A percentile compares a stretch with the other conserved stretches of the same genome.
phyloP scores from a whole-genome alignment of 2,797 vertebrate genomes.

The Crotalus adamanteus region DNA sequence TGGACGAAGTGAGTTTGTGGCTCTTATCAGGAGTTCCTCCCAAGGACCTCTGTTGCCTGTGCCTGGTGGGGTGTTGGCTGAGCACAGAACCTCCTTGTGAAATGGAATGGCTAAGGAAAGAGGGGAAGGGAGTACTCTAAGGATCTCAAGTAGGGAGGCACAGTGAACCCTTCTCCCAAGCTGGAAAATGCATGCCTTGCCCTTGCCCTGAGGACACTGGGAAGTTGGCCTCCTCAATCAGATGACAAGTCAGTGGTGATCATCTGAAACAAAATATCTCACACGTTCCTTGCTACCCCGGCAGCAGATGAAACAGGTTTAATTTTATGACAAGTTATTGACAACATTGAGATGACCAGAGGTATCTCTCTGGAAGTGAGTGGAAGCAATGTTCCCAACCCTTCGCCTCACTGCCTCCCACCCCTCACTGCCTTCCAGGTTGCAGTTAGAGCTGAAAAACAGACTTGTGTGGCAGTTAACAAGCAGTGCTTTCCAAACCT shows the following conservation, averaged over 20 bases:
- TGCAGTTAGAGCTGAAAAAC: background rate
- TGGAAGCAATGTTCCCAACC: background rate
- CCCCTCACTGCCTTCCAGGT: background rate
- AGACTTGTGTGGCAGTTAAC: background rate
- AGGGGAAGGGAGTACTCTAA: background rate
- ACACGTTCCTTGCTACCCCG: background rate
- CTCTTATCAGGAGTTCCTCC: background rate
- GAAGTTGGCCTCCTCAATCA: background rate
- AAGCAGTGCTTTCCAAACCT: background rate
- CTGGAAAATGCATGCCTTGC: background rate
- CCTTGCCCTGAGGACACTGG: background rate
- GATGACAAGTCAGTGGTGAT: background rate
- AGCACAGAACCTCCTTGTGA: background rate
- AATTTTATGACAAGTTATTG: background rate
- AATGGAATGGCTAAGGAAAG: background rate
- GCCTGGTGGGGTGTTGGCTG: background rate
- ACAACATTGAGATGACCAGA: background rate
- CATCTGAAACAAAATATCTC: background rate
- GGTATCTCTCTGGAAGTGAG: background rate
- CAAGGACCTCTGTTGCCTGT: background rate
- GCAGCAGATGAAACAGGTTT: background rate
- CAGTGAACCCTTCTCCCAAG: background rate
- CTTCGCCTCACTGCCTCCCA: background rate
- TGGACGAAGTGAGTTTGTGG: background rate
- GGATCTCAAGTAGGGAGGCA: background rate